These are phyloP conservation scores for Phalacrocorax pelagicus DNA, from an alignment of 2,113 vertebrate species.

Conservation along the genomic window DNA sequence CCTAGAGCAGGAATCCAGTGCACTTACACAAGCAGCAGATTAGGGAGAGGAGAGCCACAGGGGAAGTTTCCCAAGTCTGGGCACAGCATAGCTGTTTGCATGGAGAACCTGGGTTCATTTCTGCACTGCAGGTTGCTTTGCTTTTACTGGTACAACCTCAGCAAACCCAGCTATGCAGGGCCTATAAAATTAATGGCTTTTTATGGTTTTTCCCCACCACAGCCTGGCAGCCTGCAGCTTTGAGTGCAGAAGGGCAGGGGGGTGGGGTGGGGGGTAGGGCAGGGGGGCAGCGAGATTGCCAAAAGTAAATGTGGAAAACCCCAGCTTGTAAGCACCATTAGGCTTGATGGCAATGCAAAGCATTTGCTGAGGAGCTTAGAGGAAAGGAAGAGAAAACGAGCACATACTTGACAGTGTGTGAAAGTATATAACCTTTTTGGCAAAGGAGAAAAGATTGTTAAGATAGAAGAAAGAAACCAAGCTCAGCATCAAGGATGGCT, in stretches of 20 bases:
- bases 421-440: neutral
- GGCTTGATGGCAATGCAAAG: neutral
- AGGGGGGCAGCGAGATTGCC: neutral
- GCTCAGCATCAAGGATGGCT: neutral
- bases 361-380: neutral
- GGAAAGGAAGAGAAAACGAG: neutral
- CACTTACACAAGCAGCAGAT: neutral
- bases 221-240: neutral
- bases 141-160: neutral
- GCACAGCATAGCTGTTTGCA: neutral
- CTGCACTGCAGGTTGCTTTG: neutral
- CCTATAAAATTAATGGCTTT: neutral
- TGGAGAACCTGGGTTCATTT: neutral
- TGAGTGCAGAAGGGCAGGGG: neutral
- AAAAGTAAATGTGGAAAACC: neutral
- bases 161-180: neutral
- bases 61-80: neutral
- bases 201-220: too few relatives aligned
- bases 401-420: neutral
- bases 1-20: neutral
- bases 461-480: neutral
- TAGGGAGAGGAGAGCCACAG: neutral
- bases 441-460: neutral
- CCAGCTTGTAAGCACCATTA: neutral
- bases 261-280: too few relatives aligned